Percentiles rank a stretch among this genome's conserved stretches.
phyloP scores from a whole-genome alignment of 1,140 invertebrate species.

The Heliconius himera region DNA sequence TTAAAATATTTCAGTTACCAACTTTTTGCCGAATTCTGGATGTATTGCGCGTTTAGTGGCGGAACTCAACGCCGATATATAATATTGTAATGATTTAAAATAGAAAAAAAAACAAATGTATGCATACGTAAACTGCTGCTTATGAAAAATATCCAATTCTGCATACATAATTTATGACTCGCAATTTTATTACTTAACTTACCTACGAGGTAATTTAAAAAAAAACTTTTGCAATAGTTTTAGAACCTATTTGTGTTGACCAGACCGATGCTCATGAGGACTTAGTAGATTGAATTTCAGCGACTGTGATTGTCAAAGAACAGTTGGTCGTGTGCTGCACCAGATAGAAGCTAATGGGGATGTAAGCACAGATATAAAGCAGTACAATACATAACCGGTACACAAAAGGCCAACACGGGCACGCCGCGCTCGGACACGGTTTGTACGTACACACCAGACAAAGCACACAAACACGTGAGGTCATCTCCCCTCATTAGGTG shows the following conservation, averaged over 20 bases:
- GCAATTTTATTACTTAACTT: neutral
- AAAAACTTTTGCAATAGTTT: neutral
- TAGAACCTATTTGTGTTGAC: neutral
- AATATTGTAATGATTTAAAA: too few species aligned
- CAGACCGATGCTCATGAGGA: neutral
- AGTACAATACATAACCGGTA: constrained; percentile 68
- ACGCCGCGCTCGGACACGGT: constrained; percentile 51
- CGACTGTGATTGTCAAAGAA: constrained; percentile 24
- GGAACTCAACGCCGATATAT: too few species aligned
- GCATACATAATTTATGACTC: neutral
- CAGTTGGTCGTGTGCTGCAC: constrained; percentile 18
- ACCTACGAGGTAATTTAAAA: neutral
- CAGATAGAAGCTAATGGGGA: constrained; percentile 42
- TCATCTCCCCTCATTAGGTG: constrained; percentile 81
- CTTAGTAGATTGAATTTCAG: constrained; percentile 15
- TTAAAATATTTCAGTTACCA: too few species aligned
- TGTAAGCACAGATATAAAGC: constrained; percentile 36
- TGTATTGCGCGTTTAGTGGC: too few species aligned
- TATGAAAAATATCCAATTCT: too few species aligned
- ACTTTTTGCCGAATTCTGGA: too few species aligned
- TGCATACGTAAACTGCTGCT: too few species aligned
- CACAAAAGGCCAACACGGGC: constrained; percentile 67
- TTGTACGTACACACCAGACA: constrained; percentile 75
- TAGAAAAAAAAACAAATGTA: too few species aligned
- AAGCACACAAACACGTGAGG: constrained; percentile 78